Percentiles rank a stretch among this genome's conserved stretches.
Evolutionary conservation across 64 coral and sea anemone genomes (phyloP).

Genomic region (Montipora sp.): DNA sequence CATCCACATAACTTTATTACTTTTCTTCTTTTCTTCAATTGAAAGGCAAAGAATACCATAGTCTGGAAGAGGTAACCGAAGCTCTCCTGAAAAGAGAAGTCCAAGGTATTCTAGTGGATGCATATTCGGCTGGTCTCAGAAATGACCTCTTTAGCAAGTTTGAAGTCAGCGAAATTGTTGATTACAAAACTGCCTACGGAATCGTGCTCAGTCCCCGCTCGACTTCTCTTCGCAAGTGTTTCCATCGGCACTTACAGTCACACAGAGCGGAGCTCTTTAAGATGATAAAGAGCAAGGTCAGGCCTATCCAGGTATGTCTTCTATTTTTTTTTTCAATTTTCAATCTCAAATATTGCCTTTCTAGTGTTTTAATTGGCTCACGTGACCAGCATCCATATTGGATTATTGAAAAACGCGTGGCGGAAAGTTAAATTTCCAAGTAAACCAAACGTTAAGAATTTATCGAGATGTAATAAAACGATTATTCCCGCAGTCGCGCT

Average conservation of each 20-base stretch:
- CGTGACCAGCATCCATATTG: no score
- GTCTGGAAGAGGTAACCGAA: conserved; percentile 14
- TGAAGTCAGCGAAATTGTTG: conserved; percentile 16
- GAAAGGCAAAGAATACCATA: conserved; percentile 34
- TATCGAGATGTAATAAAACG: no score
- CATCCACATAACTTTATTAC: neutral
- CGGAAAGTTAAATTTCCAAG: no score
- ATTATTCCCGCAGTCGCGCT: no score
- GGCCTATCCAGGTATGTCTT: conserved; percentile 37
- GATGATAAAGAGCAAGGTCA: conserved; percentile 51
- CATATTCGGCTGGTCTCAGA: conserved; percentile 53
- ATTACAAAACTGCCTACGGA: conserved; percentile 64
- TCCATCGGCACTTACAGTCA: conserved; percentile 2
- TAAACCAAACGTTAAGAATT: no score
- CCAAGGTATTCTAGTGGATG: conserved; percentile 54
- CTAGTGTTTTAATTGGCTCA: no score
- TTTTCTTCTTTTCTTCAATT: neutral
- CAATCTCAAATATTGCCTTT: no score
- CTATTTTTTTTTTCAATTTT: neutral
- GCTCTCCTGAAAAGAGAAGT: conserved; percentile 43
- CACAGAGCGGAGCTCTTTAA: conserved; percentile 28
- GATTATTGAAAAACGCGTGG: no score
- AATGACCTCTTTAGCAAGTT: conserved; percentile 51
- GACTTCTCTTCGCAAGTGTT: conserved; percentile 36
- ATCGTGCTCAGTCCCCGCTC: conserved; percentile 23